phyloP scores from a whole-genome alignment of 2,113 vertebrate genomes.

The Paedocypris sp. region DNA sequence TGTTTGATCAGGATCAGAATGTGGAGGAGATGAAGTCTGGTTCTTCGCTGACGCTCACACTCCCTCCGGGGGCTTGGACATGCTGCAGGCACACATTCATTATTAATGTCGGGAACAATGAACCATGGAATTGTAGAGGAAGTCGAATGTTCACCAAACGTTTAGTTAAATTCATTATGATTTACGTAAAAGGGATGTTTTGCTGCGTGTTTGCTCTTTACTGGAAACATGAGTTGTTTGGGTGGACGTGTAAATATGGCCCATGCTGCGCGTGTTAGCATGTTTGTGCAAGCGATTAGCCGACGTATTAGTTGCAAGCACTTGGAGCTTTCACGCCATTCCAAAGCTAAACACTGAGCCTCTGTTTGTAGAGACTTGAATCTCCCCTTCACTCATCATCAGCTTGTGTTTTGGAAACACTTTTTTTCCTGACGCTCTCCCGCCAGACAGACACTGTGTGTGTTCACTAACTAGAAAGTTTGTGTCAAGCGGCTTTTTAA shows the following conservation, averaged over 20 bases:
- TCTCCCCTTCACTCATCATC: not conserved
- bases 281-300: constrained; percentile 2
- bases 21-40: not conserved
- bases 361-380: constrained; percentile 1
- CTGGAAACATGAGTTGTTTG: not conserved
- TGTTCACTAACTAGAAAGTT: constrained; percentile 38
- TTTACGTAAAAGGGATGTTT: not conserved
- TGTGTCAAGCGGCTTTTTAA: constrained; percentile 41
- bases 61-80: not conserved
- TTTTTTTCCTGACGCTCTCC: not conserved
- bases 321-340: not conserved
- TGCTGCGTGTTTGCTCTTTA: not conserved
- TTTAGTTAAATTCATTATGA: not conserved
- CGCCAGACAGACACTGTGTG: constrained; percentile 2
- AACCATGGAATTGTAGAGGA: not conserved
- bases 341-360: not conserved
- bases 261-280: not conserved
- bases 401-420: constrained; percentile 9
- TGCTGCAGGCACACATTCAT: not conserved
- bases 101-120: not conserved
- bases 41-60: not conserved
- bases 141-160: not conserved
- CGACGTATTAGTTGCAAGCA: not conserved
- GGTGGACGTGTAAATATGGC: not conserved
- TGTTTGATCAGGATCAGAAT: not conserved